phyloP scores from a whole-genome alignment of 2,113 vertebrate genomes.

The Rattus rattus region DNA sequence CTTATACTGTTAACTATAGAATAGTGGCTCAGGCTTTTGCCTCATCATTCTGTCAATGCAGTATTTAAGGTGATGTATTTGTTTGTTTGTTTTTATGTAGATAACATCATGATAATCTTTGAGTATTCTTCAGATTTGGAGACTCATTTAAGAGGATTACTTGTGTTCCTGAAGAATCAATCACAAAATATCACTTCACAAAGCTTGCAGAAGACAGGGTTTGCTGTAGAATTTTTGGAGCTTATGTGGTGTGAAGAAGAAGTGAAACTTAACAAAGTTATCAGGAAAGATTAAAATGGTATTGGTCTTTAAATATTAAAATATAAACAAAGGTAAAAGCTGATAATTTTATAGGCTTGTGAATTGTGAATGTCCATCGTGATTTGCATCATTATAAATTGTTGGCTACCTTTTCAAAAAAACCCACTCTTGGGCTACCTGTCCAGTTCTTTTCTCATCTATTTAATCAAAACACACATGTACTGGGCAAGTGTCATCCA shows the following conservation, averaged over 20 bases:
- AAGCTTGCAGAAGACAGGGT: neutral
- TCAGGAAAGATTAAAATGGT: neutral
- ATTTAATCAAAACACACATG: no score
- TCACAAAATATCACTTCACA: neutral
- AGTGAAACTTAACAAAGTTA: neutral
- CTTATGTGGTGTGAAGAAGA: neutral
- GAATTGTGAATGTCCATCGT: no score
- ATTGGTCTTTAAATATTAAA: neutral
- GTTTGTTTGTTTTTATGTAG: neutral
- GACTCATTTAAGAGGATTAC: neutral
- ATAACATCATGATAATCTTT: neutral
- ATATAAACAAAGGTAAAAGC: neutral
- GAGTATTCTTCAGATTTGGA: neutral
- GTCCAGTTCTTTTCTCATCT: no score
- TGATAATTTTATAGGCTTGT: neutral
- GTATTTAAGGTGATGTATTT: neutral
- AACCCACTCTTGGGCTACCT: no score
- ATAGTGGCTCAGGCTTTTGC: neutral
- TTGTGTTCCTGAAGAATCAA: neutral
- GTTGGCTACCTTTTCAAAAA: no score
- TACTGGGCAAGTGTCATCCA: no score
- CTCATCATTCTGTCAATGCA: neutral
- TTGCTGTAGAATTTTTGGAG: neutral
- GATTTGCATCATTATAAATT: no score
- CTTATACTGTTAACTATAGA: neutral